Percentiles rank a stretch among this genome's conserved stretches.
Conservation (phyloP, 2,113 vertebrate species). For the Muscicapa adusta region DNA sequence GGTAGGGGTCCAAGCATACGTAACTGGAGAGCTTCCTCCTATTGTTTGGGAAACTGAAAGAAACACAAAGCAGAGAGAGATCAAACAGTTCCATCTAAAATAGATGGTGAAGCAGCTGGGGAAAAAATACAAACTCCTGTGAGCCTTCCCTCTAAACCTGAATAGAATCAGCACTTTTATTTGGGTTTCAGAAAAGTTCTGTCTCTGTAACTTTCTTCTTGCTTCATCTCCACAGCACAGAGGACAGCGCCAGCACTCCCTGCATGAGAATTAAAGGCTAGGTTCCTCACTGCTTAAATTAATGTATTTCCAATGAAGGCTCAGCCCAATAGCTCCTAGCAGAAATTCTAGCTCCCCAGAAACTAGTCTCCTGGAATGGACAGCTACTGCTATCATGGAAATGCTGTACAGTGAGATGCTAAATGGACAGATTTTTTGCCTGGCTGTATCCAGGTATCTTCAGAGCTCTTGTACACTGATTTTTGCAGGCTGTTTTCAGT, state of each 20-base stretch:
- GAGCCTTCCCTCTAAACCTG: not conserved
- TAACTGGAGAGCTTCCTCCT: constrained; percentile 45
- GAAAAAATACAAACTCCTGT: not conserved
- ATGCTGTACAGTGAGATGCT: not conserved
- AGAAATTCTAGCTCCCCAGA: not conserved
- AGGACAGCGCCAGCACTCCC: not conserved
- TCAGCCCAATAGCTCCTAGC: not conserved
- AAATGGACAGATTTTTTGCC: not conserved
- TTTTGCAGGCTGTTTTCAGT: not conserved
- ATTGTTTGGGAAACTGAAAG: constrained; percentile 62
- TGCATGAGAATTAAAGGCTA: not conserved
- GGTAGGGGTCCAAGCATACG: not conserved
- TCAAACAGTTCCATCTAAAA: constrained; percentile 56
- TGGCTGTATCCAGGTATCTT: not conserved
- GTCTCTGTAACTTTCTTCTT: not conserved
- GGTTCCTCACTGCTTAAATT: not conserved
- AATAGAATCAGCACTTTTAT: not conserved
- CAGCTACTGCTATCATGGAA: not conserved
- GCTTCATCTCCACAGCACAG: not conserved
- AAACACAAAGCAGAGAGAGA: constrained; percentile 38
- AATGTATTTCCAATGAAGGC: not conserved
- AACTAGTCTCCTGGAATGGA: not conserved
- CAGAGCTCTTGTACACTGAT: not conserved
- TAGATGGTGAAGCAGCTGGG: not conserved
- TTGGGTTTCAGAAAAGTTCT: not conserved